Conservation (phyloP, 1,140 invertebrate species). For the Phymorhynchus buccinoides region DNA sequence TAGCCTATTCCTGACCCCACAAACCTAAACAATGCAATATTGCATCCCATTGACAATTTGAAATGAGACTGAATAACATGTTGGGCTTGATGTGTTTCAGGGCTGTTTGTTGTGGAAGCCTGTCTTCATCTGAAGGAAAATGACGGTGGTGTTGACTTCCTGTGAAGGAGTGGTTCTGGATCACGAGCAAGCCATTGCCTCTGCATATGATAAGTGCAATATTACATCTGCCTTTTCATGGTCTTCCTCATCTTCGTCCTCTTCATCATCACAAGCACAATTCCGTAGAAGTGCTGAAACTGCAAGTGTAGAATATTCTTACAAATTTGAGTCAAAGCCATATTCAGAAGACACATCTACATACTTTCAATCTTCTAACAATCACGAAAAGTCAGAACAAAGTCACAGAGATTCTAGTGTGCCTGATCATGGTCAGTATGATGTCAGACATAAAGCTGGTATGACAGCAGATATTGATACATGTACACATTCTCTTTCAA, state of each 20-base stretch:
- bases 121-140: not conserved
- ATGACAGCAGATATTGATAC: not conserved
- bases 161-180: not conserved
- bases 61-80: no score
- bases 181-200: not conserved
- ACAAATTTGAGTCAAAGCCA: not conserved
- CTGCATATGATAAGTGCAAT: not conserved
- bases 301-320: no score
- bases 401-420: not conserved
- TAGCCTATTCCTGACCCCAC: no score
- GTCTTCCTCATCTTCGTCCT: not conserved
- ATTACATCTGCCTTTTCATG: not conserved
- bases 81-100: conserved; percentile 27
- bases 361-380: not conserved
- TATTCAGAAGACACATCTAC: not conserved
- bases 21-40: no score
- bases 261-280: not conserved
- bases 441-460: not conserved
- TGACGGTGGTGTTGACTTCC: not conserved
- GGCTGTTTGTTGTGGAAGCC: not conserved
- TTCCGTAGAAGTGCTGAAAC: not conserved
- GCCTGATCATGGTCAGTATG: not conserved
- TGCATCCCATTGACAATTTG: no score
- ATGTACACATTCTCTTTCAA: not conserved
- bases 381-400: not conserved